These are phyloP conservation scores for Phalacrocorax brasilianus DNA, from an alignment of 2,113 vertebrate genomes.

Conservation along the genomic window DNA sequence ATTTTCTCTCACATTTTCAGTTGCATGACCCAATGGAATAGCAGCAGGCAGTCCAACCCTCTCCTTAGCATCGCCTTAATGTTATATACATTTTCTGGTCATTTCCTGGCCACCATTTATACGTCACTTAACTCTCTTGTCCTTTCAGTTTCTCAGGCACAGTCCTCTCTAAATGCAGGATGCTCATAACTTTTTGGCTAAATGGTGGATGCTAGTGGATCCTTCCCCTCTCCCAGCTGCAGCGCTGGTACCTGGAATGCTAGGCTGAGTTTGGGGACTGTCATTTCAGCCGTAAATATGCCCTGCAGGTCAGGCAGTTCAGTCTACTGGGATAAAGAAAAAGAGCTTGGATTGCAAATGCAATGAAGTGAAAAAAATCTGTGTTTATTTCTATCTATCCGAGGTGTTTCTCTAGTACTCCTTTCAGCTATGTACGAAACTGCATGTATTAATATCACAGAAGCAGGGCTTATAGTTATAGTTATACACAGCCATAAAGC, in stretches of 20 bases:
- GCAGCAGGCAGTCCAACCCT: neutral
- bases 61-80: neutral
- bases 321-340: neutral
- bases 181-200: neutral
- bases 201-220: neutral
- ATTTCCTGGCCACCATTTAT: neutral
- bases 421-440: neutral
- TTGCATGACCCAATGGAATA: neutral
- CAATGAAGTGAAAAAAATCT: neutral
- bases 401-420: neutral
- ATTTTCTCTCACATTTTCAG: conserved; percentile 8
- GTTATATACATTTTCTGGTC: neutral
- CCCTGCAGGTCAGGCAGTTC: neutral
- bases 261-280: neutral
- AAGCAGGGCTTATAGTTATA: neutral
- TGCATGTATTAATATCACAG: neutral
- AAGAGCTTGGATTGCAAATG: neutral
- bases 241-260: neutral
- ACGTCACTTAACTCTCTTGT: neutral
- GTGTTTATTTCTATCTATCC: neutral
- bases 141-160: neutral
- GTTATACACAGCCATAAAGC: neutral
- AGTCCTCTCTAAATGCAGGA: neutral
- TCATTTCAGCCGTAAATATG: neutral
- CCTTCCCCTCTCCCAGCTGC: neutral